Evolutionary conservation across 1,140 invertebrate genomes (phyloP).

Genomic region (Homalodisca vitripennis): DNA sequence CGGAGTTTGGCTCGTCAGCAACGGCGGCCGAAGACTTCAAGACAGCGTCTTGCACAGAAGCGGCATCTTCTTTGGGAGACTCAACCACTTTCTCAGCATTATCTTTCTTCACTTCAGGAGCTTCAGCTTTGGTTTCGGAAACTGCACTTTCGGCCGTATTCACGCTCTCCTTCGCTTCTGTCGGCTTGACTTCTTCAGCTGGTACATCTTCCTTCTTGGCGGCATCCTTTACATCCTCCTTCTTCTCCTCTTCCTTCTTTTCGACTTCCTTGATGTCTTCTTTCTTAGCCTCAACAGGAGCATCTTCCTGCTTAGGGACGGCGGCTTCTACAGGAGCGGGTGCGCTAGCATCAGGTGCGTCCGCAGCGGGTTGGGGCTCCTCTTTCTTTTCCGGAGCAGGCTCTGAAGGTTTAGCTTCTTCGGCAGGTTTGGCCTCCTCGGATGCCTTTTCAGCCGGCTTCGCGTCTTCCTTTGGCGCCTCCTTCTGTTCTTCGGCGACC

Average conservation of each 20-base stretch:
- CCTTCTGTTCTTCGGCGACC: slow-evolving; percentile 34
- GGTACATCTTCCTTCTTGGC: slow-evolving; percentile 25
- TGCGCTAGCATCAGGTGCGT: background rate
- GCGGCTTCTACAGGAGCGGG: slow-evolving; percentile 10
- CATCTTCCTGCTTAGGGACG: slow-evolving; percentile 4
- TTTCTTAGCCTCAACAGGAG: slow-evolving; percentile 34
- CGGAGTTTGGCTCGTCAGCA: slow-evolving; percentile 5
- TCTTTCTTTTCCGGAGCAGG: slow-evolving; percentile 26
- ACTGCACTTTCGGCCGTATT: slow-evolving; percentile 17
- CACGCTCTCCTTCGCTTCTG: slow-evolving; percentile 5
- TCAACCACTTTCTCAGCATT: background rate
- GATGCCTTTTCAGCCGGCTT: slow-evolving; percentile 5
- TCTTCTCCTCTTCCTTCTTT: slow-evolving; percentile 9
- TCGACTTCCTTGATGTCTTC: slow-evolving; percentile 29
- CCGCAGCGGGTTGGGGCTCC: slow-evolving; percentile 18
- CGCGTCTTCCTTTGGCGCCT: slow-evolving; percentile 3
- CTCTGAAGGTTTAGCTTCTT: slow-evolving; percentile 22
- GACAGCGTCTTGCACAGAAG: background rate
- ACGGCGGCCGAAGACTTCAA: background rate
- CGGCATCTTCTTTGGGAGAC: background rate
- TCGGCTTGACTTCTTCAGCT: slow-evolving; percentile 14
- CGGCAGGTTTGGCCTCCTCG: background rate
- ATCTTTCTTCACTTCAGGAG: background rate
- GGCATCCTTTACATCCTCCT: slow-evolving; percentile 24
- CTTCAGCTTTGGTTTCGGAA: background rate